Conservation (phyloP, 2,797 vertebrate genomes). For the Chelmon rostratus region DNA sequence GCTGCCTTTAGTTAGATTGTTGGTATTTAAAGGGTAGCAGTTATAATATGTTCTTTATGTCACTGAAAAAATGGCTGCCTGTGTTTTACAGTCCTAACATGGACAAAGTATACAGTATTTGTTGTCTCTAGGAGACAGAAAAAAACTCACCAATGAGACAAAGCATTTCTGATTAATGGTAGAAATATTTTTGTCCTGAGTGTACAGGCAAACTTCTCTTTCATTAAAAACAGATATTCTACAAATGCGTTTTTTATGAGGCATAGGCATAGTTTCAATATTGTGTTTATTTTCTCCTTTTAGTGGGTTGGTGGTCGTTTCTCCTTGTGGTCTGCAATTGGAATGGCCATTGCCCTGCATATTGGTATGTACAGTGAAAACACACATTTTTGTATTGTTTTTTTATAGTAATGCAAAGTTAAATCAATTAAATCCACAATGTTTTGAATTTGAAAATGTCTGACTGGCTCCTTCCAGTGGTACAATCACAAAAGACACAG, state of each 20-base stretch:
- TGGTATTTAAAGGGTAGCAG: slow-evolving; percentile 81
- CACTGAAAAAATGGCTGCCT: slow-evolving; percentile 21
- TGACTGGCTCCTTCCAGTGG: background rate
- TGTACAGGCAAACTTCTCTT: background rate
- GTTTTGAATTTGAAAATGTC: background rate
- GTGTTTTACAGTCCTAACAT: slow-evolving; percentile 6
- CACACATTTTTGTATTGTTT: background rate
- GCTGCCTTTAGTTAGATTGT: slow-evolving; percentile 79
- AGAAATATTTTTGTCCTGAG: background rate
- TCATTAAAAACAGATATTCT: background rate
- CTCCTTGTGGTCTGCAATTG: slow-evolving; percentile 97
- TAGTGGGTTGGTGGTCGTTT: slow-evolving; percentile 99
- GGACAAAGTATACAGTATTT: background rate
- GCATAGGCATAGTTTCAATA: background rate
- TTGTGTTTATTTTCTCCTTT: slow-evolving; percentile 55
- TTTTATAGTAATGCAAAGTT: background rate
- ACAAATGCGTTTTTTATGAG: background rate
- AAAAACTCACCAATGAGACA: background rate
- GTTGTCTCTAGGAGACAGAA: background rate
- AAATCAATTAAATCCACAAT: background rate
- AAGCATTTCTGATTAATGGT: background rate
- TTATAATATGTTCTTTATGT: slow-evolving; percentile 54
- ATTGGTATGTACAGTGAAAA: slow-evolving; percentile 87
- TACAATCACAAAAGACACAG: background rate
- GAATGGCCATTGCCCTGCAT: slow-evolving; percentile 96